Base-by-base conservation (phyloP, 2,888 invertebrate genomes). In the Linnaemya vulpina region DNA sequence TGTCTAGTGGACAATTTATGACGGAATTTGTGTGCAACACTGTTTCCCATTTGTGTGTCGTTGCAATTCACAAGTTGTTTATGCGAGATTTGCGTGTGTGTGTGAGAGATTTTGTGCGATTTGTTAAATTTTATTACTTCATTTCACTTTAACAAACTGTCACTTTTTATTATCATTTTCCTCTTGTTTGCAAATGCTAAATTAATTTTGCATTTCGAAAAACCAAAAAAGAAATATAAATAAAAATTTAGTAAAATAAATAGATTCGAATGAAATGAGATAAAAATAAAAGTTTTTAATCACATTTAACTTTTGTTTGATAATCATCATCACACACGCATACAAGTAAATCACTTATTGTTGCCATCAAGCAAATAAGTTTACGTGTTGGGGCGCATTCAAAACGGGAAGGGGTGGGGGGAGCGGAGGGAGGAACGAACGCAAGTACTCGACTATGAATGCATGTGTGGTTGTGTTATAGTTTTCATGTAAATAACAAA, bases 121-220 rank as follows among this genome's bases (percentile, higher is more conserved):
- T 85, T 84, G 68, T 85, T 82, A 81, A 81, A 82, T 78, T 78
- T 85, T 82, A 85, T 85, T 82, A 78, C 74, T 85, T 82, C 51
- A 85, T 78, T 85, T 85, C 68, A 78, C 58, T 85, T 81, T 85
- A 81, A 82, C 78, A 81, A 84, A 84, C 81, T 85, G 82, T 75
- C 85, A 82, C 78, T 70, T 75, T 84, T 81, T 81, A 84, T 85
- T 85, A 79, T 73, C 62, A 68, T 81, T 80, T 73, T 74, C 49
- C 68, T 70, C 17, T 81, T 77, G 73, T 77, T 62, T 67, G 49
- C 55, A 76, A 65, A 71, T 49, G 30, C 67, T 76, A 76, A 80
- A 84, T 62, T 49, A 62, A 73, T 62, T 71, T 67, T 60, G 46
- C 38, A 15, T 15, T 55, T 17, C 10, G 55, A n/a, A 60, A 62